Conservation (phyloP, 1,140 invertebrate genomes). For the Listronotus bonariensis region DNA sequence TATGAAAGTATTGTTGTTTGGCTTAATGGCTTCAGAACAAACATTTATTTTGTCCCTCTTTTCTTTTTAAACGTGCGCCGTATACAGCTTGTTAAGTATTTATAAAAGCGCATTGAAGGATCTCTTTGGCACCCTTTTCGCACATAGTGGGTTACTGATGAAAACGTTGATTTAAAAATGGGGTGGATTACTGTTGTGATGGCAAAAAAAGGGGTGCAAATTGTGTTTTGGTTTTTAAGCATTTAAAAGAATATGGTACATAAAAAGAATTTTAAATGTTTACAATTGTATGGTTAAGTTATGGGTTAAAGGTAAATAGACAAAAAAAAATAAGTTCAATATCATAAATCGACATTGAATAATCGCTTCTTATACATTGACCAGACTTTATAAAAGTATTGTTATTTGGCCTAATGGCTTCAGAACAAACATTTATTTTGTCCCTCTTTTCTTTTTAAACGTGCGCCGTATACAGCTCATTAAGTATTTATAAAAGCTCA, state of each 20-base stretch:
- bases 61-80: constrained; percentile 10
- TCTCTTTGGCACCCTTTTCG: neutral
- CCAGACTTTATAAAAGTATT: constrained; percentile 20
- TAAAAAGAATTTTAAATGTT: too few relatives aligned
- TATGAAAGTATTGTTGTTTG: constrained; percentile 27
- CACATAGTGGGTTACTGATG: neutral
- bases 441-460: constrained; percentile 11
- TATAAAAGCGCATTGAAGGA: constrained; percentile 7
- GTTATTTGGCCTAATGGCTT: constrained; percentile 24
- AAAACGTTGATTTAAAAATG: neutral
- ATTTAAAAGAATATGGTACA: too few relatives aligned
- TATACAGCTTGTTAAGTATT: constrained; percentile 18
- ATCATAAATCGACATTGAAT: constrained; percentile 11
- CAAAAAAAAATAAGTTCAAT: too few relatives aligned
- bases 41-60: constrained; percentile 19
- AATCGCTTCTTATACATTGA: constrained; percentile 8
- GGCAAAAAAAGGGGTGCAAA: too few relatives aligned
- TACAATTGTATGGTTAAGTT: too few relatives aligned
- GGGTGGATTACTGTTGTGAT: too few relatives aligned
- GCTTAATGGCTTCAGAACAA: constrained; percentile 26
- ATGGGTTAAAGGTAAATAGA: too few relatives aligned
- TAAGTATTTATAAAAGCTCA: constrained; percentile 17
- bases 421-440: constrained; percentile 28
- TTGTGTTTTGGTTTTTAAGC: too few relatives aligned
- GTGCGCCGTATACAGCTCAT: constrained; percentile 9